phyloP scores from a whole-genome alignment of 2,113 vertebrate species.

The Spea multiplicata region DNA sequence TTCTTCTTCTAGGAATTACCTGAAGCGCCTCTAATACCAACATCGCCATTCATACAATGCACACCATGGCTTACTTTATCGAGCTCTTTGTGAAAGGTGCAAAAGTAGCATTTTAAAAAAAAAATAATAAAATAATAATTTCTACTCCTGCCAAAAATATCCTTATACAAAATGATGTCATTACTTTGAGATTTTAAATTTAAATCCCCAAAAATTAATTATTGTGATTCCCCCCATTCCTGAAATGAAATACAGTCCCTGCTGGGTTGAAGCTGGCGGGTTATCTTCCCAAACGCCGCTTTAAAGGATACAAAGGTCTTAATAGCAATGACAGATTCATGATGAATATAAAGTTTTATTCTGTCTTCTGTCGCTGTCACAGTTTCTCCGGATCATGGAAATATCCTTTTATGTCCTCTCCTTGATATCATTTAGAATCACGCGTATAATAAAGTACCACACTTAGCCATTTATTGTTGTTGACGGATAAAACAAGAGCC shows the following conservation, averaged over 20 bases:
- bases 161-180: too few species aligned
- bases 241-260: constrained; percentile 18
- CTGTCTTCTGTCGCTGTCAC: constrained; percentile 32
- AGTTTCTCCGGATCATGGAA: background rate
- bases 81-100: too few species aligned
- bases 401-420: constrained; percentile 16
- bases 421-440: background rate
- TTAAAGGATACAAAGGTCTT: constrained; percentile 33
- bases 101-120: too few species aligned
- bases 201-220: constrained; percentile 13
- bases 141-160: too few species aligned
- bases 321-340: constrained; percentile 40
- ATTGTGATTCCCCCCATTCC: constrained; percentile 22
- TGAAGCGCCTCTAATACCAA: too few species aligned
- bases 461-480: background rate
- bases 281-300: constrained; percentile 27
- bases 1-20: too few species aligned
- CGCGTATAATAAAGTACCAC: background rate
- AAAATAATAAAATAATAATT: too few species aligned
- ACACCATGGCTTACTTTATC: too few species aligned
- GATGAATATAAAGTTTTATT: constrained; percentile 35
- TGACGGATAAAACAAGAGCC: constrained; percentile 20
- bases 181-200: too few species aligned
- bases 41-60: too few species aligned
- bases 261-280: constrained; percentile 13